These are phyloP conservation scores for Psephotus haematonotus DNA, from an alignment of 2,113 vertebrate genomes.

Conservation along the genomic window DNA sequence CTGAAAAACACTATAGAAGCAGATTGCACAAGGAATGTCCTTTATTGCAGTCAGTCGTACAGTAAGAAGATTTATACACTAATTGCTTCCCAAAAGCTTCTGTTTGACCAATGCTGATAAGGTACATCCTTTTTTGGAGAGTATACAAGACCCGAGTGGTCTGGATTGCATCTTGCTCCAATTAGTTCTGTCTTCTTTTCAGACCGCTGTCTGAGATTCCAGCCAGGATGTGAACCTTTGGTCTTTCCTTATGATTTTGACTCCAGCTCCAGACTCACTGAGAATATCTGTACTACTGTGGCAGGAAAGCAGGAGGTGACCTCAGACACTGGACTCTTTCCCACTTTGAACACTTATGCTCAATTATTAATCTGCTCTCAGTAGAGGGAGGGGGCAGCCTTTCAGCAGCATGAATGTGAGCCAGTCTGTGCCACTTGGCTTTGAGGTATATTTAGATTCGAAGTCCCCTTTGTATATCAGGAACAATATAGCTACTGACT, in stretches of 20 bases:
- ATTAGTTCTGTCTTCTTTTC: background rate
- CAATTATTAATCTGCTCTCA: background rate
- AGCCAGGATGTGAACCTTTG: background rate
- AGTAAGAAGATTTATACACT: background rate
- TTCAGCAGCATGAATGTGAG: background rate
- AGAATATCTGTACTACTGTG: background rate
- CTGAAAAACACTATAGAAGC: background rate
- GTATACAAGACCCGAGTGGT: background rate
- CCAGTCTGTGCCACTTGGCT: background rate
- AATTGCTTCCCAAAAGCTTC: background rate
- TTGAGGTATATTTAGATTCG: background rate
- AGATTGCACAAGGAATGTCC: background rate
- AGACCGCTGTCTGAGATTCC: background rate
- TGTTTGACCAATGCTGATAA: background rate
- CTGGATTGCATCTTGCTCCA: background rate
- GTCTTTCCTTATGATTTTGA: background rate
- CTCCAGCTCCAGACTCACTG: background rate
- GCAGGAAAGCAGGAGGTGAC: conserved; percentile 1
- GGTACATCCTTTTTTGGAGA: background rate
- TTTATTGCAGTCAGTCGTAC: background rate
- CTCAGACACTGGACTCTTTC: background rate
- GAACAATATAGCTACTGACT: background rate
- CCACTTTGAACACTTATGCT: background rate
- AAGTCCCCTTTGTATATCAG: background rate
- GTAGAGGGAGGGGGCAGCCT: background rate